phyloP scores from a whole-genome alignment of 1,140 invertebrate genomes.

The Galleria mellonella region DNA sequence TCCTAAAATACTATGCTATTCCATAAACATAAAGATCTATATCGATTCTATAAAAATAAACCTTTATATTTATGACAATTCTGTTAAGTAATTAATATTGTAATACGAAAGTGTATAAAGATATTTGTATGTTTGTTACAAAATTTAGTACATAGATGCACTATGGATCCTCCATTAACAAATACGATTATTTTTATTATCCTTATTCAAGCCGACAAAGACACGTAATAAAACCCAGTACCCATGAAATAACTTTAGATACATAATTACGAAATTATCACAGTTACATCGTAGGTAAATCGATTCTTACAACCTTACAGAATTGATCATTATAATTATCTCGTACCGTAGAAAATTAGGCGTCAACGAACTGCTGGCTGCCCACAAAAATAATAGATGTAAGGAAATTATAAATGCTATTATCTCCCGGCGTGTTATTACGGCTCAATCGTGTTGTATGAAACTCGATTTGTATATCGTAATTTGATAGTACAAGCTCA shows the following conservation, averaged over 20 bases:
- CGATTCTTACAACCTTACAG: constrained; percentile 22
- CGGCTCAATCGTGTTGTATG: constrained; percentile 13
- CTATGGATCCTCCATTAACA: too few relatives aligned
- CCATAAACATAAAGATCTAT: too few relatives aligned
- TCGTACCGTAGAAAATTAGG: constrained; percentile 26
- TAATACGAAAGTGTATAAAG: too few relatives aligned
- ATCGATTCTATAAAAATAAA: too few relatives aligned
- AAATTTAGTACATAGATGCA: too few relatives aligned
- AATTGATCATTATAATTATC: constrained; percentile 30
- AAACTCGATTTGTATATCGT: constrained; percentile 3
- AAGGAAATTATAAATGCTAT: constrained; percentile 36
- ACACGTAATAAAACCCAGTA: too few relatives aligned
- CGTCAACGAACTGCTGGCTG: constrained; percentile 35
- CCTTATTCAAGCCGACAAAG: too few relatives aligned
- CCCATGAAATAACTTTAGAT: neutral
- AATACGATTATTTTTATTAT: too few relatives aligned
- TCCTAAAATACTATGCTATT: too few relatives aligned
- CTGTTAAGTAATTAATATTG: too few relatives aligned
- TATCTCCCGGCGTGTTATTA: constrained; percentile 35
- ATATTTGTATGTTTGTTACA: too few relatives aligned
- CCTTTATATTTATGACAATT: too few relatives aligned
- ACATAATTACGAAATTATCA: constrained; percentile 7
- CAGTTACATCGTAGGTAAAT: constrained; percentile 10
- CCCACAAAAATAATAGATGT: constrained; percentile 15
- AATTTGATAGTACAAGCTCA: neutral